Evolutionary conservation across 2,888 invertebrate genomes (phyloP).

Genomic region (Willowsia nigromaculata): DNA sequence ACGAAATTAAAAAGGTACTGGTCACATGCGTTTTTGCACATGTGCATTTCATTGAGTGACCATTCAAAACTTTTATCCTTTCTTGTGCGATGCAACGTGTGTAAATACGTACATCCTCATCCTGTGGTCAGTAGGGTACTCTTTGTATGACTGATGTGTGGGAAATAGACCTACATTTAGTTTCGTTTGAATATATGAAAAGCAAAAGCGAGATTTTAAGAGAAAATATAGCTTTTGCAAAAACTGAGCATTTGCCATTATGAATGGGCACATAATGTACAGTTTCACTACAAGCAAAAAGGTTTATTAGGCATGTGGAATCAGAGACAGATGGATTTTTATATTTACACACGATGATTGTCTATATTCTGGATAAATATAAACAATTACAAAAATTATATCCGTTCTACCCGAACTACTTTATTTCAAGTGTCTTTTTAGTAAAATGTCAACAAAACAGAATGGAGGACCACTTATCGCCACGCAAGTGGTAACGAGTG

Average conservation of each 20-base stretch:
- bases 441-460: constrained; percentile 24
- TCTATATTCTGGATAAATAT: neutral
- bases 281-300: too few species aligned
- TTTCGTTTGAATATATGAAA: neutral
- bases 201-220: neutral
- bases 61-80: neutral
- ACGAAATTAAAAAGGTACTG: neutral
- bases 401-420: neutral
- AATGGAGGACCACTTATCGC: constrained; percentile 6
- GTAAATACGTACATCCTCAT: constrained; percentile 4
- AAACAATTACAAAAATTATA: neutral
- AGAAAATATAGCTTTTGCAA: too few species aligned
- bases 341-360: too few species aligned
- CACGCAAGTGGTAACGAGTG: constrained; percentile 29
- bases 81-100: neutral
- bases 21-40: neutral
- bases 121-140: neutral
- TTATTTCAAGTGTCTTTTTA: constrained; percentile 21
- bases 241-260: too few species aligned
- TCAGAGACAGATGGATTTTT: too few species aligned
- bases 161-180: neutral
- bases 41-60: neutral
- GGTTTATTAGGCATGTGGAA: too few species aligned
- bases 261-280: too few species aligned
- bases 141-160: neutral